phyloP scores from a whole-genome alignment of 2,113 vertebrate genomes.

The Platycercus adscitus region DNA sequence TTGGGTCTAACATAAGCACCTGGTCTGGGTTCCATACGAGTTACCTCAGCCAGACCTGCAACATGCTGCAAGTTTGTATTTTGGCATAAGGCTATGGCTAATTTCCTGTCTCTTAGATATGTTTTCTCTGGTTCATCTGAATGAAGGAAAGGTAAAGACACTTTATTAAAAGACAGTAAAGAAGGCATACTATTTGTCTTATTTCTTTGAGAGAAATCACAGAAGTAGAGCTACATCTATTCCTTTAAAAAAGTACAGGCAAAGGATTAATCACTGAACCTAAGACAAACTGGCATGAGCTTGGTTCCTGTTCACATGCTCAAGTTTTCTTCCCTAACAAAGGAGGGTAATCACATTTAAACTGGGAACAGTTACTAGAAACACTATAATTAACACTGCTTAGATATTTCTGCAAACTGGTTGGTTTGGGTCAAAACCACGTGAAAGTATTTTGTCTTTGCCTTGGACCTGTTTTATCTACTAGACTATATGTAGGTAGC shows the following conservation, averaged over 20 bases:
- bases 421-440: background rate
- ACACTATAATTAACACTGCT: background rate
- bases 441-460: background rate
- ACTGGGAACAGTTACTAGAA: background rate
- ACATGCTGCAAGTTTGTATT: background rate
- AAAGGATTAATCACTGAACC: background rate
- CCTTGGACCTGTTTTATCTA: background rate
- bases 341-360: background rate
- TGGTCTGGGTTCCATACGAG: accelerated
- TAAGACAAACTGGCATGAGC: background rate
- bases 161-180: background rate
- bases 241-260: background rate
- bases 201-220: background rate
- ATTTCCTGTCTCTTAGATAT: background rate
- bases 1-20: background rate
- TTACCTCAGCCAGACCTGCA: background rate
- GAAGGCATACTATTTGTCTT: background rate
- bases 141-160: background rate
- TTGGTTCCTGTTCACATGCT: background rate
- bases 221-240: background rate
- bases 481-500: background rate
- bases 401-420: background rate
- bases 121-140: background rate
- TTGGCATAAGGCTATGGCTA: background rate
- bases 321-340: background rate